These are phyloP conservation scores for Origma solitaria DNA, from an alignment of 2,113 vertebrate species.

Conservation along the genomic window DNA sequence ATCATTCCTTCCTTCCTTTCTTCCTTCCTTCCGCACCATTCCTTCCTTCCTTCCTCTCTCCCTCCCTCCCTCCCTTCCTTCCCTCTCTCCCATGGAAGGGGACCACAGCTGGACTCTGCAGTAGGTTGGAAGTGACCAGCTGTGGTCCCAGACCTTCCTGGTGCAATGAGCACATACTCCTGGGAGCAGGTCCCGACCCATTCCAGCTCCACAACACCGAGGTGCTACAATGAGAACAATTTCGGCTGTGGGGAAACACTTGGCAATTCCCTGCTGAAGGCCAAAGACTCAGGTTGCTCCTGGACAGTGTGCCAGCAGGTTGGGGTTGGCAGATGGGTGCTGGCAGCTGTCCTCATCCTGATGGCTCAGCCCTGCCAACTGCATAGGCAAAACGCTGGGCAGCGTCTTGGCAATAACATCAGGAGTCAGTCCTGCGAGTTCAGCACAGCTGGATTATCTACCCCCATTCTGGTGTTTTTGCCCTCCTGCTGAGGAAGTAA, in stretches of 20 bases:
- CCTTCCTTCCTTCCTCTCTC: fast-evolving
- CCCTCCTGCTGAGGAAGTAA: neutral
- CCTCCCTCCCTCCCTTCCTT: fast-evolving
- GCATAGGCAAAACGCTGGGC: neutral
- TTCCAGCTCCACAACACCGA: neutral
- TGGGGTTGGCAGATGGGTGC: neutral
- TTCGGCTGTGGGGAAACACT: neutral
- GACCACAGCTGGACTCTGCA: neutral
- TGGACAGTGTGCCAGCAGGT: neutral
- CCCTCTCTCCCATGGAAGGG: too few species aligned
- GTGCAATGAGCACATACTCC: neutral
- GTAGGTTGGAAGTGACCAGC: neutral
- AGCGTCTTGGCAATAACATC: neutral
- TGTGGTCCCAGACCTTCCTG: neutral
- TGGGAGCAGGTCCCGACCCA: fast-evolving
- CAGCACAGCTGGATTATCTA: neutral
- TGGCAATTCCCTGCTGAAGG: neutral
- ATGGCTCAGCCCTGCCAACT: neutral
- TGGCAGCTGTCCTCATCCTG: neutral
- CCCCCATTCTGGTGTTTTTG: neutral
- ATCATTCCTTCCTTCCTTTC: neutral
- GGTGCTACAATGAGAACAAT: neutral
- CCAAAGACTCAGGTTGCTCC: neutral
- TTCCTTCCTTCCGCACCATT: too few species aligned
- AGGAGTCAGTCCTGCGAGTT: neutral